Evolutionary conservation across 2,113 vertebrate genomes (phyloP), one percentile per base, ranked within the genome.

Genomic region (Rostratula benghalensis): DNA sequence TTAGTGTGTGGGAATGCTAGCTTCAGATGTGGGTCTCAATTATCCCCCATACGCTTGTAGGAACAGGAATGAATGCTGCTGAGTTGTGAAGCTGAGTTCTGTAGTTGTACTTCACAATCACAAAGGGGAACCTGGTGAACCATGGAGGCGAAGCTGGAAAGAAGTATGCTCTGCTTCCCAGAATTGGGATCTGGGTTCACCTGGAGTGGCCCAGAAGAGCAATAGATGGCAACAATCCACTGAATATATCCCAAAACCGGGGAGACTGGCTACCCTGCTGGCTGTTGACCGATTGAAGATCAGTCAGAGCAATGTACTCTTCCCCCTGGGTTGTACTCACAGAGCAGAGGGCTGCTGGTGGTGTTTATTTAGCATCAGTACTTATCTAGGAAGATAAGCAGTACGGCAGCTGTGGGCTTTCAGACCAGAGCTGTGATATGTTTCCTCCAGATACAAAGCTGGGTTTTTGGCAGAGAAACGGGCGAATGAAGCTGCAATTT

Each of bases 231-330:
- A 27, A n/a, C 28, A 31, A 53, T 53, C 33, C 23, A 7, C 17
- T 18, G 43, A 31, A 35, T 46, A 15, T 39, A 30, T 13, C 43
- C 57, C 54, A 16, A 43, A 83, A 37, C 39, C 8, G 0, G 0
- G 20, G 48, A 59, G 22, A 4, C 24, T 28, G 31, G n/a, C 37
- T 27, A 0, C 46, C 24, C 12, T 74, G 33, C 63, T 2, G 3
- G 23, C 35, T n/a, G 31, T 63, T 65, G 45, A 50, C 50, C 22
- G 2, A 7, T 35, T 11, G 22, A 46, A 56, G 20, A 4, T 9
- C 68, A n/a, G n/a, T 30, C 4, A 4, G 45, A 43, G 39, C 51
- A 15, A 7, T 2, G 4, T 39, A 5, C 35, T 0, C 1, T 37
- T 71, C 35, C 11, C 13, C 20, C 12, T 10, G 33, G 31, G 20